phyloP scores from a whole-genome alignment of 2,888 invertebrate species.

The Tubulanus polymorphus region DNA sequence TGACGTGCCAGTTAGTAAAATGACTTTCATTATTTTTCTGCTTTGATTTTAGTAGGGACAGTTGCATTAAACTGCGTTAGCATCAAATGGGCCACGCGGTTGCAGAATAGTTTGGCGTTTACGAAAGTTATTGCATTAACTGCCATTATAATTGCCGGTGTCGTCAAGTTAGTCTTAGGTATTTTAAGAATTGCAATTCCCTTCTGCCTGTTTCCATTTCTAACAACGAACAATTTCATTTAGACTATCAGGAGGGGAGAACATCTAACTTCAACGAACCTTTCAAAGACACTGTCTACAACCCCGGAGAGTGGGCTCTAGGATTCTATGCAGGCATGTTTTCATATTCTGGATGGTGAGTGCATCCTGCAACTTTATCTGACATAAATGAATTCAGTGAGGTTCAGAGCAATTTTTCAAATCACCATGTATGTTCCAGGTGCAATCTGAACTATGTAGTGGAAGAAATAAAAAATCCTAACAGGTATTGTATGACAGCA shows the following conservation, averaged over 20 bases:
- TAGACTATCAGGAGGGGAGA: slow-evolving; percentile 26
- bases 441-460: not conserved
- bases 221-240: too few relatives aligned
- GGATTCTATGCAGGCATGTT: slow-evolving; percentile 49
- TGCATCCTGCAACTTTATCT: too few relatives aligned
- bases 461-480: slow-evolving; percentile 1
- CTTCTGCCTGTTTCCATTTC: too few relatives aligned
- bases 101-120: slow-evolving; percentile 35
- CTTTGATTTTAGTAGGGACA: too few relatives aligned
- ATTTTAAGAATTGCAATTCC: too few relatives aligned
- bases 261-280: slow-evolving; percentile 33
- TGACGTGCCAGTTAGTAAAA: too few relatives aligned
- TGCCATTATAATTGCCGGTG: slow-evolving; percentile 83
- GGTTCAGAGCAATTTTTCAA: too few relatives aligned
- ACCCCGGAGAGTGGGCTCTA: slow-evolving; percentile 58
- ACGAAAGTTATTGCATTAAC: slow-evolving; percentile 34
- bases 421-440: too few relatives aligned
- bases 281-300: slow-evolving; percentile 56
- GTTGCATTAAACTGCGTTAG: slow-evolving; percentile 42
- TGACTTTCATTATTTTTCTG: too few relatives aligned
- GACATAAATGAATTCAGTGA: too few relatives aligned
- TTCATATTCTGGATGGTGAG: slow-evolving; percentile 57
- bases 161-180: slow-evolving; percentile 77
- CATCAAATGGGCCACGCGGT: slow-evolving; percentile 37
- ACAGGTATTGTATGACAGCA: too few relatives aligned